Conservation (phyloP, 1,140 invertebrate species). For the Drosophila takahashii region DNA sequence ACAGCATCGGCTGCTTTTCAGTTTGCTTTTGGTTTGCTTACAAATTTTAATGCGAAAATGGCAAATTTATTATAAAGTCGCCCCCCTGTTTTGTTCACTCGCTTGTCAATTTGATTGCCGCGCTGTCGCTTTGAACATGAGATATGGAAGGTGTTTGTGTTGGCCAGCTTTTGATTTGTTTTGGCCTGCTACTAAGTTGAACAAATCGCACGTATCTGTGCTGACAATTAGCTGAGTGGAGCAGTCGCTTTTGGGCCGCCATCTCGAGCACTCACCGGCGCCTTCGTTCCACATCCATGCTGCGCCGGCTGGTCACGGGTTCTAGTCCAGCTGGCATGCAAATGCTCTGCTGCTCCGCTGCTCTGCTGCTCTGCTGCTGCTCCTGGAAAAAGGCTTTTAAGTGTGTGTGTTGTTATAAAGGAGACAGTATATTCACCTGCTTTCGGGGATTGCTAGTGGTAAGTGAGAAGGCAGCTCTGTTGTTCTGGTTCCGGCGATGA, state of each 20-base stretch:
- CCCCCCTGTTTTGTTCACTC: slow-evolving; percentile 68
- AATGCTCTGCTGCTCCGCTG: slow-evolving; percentile 1
- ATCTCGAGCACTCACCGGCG: slow-evolving; percentile 63
- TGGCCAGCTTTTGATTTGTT: slow-evolving; percentile 51
- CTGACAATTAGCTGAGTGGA: slow-evolving; percentile 53
- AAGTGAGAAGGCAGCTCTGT: slow-evolving; percentile 16
- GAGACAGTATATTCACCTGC: not conserved
- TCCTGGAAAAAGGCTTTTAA: not conserved
- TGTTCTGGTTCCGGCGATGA: slow-evolving; percentile 55
- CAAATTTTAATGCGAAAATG: slow-evolving; percentile 83
- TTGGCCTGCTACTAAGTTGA: slow-evolving; percentile 16
- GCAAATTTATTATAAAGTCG: slow-evolving; percentile 80
- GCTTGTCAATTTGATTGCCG: slow-evolving; percentile 77
- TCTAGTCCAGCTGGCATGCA: slow-evolving; percentile 18
- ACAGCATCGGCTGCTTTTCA: slow-evolving; percentile 16
- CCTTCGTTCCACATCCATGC: slow-evolving; percentile 72
- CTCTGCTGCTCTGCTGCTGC: not conserved
- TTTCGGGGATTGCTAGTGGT: slow-evolving; percentile 9
- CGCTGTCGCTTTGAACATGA: slow-evolving; percentile 70
- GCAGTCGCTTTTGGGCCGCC: slow-evolving; percentile 33
- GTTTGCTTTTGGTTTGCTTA: slow-evolving; percentile 68
- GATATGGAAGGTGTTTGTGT: slow-evolving; percentile 77
- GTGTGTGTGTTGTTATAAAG: not conserved
- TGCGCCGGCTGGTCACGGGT: slow-evolving; percentile 3
- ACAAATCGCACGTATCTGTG: slow-evolving; percentile 35